Evolutionary conservation across 2,888 invertebrate genomes (phyloP).

Genomic region (Scelioninae gen. 2): DNA sequence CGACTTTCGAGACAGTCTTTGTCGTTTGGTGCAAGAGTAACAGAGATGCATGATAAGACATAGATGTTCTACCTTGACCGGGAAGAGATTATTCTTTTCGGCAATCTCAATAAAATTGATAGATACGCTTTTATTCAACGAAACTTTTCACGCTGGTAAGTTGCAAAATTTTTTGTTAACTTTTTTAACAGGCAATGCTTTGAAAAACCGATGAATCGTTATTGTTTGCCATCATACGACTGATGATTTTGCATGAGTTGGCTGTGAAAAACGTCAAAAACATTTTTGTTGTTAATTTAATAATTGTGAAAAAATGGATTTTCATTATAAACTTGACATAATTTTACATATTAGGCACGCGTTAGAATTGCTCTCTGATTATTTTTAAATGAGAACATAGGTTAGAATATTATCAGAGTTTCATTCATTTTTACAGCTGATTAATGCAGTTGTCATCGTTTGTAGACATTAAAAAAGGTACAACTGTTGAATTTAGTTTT

Average conservation of each 20-base stretch:
- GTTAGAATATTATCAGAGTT: constrained; percentile 20
- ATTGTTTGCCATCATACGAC: background rate
- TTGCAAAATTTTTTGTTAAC: constrained; percentile 2
- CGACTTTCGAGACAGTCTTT: background rate
- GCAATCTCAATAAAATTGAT: constrained; percentile 22
- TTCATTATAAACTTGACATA: background rate
- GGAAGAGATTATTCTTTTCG: constrained; percentile 26
- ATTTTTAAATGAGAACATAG: constrained; percentile 1
- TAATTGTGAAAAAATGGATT: constrained; percentile 7
- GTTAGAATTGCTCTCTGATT: background rate
- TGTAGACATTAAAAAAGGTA: background rate
- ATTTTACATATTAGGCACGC: background rate
- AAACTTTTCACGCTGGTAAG: constrained; percentile 5
- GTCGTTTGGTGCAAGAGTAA: background rate
- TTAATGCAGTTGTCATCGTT: constrained; percentile 1
- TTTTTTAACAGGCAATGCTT: background rate
- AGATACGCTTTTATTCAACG: constrained; percentile 10
- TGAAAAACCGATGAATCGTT: background rate
- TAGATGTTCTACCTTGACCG: constrained; percentile 20
- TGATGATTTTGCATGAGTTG: background rate
- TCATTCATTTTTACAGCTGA: constrained; percentile 7
- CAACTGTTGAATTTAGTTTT: no score
- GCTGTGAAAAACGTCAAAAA: constrained; percentile 6
- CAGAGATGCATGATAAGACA: constrained; percentile 4
- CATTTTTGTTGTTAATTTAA: constrained; percentile 12